Evolutionary conservation across 2,888 invertebrate species (phyloP).

Genomic region (Hirtodrosophila cameraria): DNA sequence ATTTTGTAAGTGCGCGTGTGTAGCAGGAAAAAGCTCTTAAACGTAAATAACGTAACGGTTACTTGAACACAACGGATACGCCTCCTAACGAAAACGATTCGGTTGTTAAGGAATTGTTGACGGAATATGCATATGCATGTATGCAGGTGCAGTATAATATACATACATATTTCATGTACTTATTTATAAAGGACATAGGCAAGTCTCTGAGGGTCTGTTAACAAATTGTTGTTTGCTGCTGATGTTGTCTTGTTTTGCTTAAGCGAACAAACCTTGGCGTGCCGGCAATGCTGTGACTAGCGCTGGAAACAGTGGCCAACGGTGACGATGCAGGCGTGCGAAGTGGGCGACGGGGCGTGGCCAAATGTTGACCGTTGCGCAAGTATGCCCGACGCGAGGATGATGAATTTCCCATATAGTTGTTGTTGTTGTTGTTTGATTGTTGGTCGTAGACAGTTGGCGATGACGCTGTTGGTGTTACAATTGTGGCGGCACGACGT

Average conservation of each 20-base stretch:
- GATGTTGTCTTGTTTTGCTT: slow-evolving; percentile 47
- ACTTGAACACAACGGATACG: slow-evolving; percentile 3
- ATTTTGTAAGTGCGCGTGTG: neutral
- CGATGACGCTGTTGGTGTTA: slow-evolving; percentile 27
- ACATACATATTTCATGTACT: no score
- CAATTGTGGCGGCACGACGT: slow-evolving; percentile 11
- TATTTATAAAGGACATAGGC: slow-evolving; percentile 23
- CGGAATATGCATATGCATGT: neutral
- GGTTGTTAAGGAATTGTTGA: no score
- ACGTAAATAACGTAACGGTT: slow-evolving; percentile 19
- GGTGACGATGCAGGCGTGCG: slow-evolving; percentile 84
- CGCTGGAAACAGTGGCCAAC: slow-evolving; percentile 77
- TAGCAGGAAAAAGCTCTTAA: slow-evolving; percentile 1
- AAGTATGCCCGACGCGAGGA: slow-evolving; percentile 75
- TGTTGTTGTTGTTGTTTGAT: slow-evolving; percentile 61
- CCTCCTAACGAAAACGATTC: neutral
- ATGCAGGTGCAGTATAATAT: no score
- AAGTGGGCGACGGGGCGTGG: slow-evolving; percentile 82
- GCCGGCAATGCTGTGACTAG: slow-evolving; percentile 80
- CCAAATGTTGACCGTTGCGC: slow-evolving; percentile 70
- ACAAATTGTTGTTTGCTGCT: slow-evolving; percentile 23
- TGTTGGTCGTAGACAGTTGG: slow-evolving; percentile 48
- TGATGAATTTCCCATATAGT: slow-evolving; percentile 55
- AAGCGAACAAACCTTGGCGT: slow-evolving; percentile 83
- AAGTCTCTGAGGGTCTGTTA: slow-evolving; percentile 20